Evolutionary conservation across 2,797 vertebrate genomes (phyloP).

Genomic region (Nannoperca australis): DNA sequence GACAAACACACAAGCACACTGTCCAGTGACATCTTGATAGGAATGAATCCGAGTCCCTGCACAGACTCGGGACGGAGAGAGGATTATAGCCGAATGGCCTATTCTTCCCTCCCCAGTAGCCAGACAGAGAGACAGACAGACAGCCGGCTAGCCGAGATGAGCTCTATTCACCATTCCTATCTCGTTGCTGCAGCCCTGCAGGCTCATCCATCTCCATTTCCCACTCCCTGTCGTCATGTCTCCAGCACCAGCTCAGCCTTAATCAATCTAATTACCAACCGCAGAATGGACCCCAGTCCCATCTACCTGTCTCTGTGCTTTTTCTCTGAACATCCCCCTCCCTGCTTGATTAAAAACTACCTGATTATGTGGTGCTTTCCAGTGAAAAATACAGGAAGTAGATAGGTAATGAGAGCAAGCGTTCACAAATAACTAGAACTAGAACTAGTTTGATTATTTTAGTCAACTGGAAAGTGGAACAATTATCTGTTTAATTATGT

Average conservation of each 20-base stretch:
- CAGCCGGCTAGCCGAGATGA: constrained; percentile 33
- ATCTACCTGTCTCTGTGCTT: constrained; percentile 46
- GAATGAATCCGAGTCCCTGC: constrained; percentile 28
- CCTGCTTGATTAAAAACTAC: constrained; percentile 10
- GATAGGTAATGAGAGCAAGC: neutral
- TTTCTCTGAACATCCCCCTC: neutral
- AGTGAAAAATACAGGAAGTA: neutral
- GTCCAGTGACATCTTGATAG: constrained; percentile 16
- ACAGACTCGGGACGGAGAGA: constrained; percentile 15
- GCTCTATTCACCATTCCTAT: constrained; percentile 75
- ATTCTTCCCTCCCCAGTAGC: constrained; percentile 52
- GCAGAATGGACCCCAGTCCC: constrained; percentile 59
- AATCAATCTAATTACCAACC: constrained; percentile 79
- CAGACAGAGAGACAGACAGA: constrained; percentile 23
- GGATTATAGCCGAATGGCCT: constrained; percentile 43
- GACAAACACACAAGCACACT: neutral
- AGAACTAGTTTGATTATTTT: neutral
- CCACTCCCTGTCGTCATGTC: constrained; percentile 57
- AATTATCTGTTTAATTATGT: neutral
- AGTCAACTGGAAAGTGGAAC: neutral
- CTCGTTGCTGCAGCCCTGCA: constrained; percentile 68
- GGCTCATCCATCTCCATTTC: constrained; percentile 80
- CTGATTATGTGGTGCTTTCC: constrained; percentile 14
- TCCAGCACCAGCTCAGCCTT: constrained; percentile 63
- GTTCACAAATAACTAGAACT: neutral